These are phyloP conservation scores for Beris morrisii DNA, from an alignment of 2,888 invertebrate genomes.

Conservation along the genomic window DNA sequence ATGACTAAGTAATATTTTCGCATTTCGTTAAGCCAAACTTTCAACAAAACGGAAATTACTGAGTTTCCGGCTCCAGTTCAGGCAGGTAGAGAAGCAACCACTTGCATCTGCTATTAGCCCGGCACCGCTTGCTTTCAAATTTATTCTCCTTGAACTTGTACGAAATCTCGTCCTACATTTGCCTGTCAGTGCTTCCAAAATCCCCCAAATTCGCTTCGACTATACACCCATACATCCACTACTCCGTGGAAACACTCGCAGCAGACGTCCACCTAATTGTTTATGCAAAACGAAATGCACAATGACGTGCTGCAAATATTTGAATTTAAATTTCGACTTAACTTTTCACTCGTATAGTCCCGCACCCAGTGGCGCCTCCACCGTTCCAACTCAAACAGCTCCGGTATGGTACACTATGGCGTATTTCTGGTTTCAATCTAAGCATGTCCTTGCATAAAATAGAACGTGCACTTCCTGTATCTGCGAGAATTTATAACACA, in stretches of 20 bases:
- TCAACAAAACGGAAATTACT: slow-evolving; percentile 28
- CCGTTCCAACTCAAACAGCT: no score
- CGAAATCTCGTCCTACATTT: no score
- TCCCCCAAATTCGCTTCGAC: no score
- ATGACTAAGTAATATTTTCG: background rate
- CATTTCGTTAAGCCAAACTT: slow-evolving; percentile 14
- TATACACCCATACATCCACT: no score
- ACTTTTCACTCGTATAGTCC: slow-evolving; percentile 30
- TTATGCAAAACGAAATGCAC: slow-evolving; percentile 37
- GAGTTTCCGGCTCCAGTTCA: slow-evolving; percentile 17
- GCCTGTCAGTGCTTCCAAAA: no score
- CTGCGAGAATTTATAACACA: slow-evolving; percentile 31
- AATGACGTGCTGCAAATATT: slow-evolving; percentile 37
- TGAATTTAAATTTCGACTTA: slow-evolving; percentile 38
- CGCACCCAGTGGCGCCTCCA: background rate
- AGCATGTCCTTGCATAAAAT: slow-evolving; percentile 29
- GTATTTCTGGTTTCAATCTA: slow-evolving; percentile 9
- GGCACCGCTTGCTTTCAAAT: no score
- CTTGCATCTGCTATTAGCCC: no score
- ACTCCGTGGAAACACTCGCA: no score
- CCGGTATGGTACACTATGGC: background rate
- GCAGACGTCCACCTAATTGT: slow-evolving; percentile 33
- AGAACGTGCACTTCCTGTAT: slow-evolving; percentile 30
- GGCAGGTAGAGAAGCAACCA: background rate
- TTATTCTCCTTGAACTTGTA: no score